Conservation (phyloP, 92 coral and sea anemone genomes). For the Diadumene lineata region DNA sequence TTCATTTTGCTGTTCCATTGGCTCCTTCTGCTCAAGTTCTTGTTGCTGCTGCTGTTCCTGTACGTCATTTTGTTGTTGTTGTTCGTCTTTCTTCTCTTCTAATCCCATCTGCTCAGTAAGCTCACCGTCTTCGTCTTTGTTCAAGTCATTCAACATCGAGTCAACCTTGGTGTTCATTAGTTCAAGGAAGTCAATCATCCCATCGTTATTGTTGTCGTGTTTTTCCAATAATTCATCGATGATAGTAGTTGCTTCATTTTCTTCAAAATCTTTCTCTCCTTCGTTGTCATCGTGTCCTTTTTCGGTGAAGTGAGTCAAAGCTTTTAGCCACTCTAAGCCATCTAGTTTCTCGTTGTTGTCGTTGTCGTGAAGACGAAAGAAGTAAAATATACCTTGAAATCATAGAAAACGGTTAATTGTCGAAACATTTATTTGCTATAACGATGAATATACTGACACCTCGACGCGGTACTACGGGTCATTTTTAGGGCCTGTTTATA, state of each 20-base stretch:
- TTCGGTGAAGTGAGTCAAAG: conserved; percentile 82
- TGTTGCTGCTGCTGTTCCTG: no score
- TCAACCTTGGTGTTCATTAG: conserved; percentile 86
- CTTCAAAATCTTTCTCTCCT: conserved; percentile 63
- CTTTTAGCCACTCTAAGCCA: conserved; percentile 85
- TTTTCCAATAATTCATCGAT: conserved; percentile 85
- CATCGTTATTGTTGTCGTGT: conserved; percentile 87
- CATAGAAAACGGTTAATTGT: background rate
- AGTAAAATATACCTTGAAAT: conserved; percentile 84
- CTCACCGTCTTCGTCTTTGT: conserved; percentile 37
- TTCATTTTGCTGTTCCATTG: no score
- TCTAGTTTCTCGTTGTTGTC: conserved; percentile 94
- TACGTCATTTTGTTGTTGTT: no score
- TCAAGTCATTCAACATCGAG: conserved; percentile 79
- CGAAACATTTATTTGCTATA: no score
- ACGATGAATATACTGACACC: background rate
- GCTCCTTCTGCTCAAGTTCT: no score
- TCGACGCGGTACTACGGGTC: no score
- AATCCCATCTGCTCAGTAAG: no score
- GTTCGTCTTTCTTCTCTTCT: no score
- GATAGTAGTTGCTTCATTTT: conserved; percentile 80
- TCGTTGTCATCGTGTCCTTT: conserved; percentile 39
- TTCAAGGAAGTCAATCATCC: conserved; percentile 85
- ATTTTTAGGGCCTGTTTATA: no score
- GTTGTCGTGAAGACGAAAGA: conserved; percentile 90